Base-by-base conservation (phyloP, 2,888 invertebrate genomes). In the Alcis repandata region DNA sequence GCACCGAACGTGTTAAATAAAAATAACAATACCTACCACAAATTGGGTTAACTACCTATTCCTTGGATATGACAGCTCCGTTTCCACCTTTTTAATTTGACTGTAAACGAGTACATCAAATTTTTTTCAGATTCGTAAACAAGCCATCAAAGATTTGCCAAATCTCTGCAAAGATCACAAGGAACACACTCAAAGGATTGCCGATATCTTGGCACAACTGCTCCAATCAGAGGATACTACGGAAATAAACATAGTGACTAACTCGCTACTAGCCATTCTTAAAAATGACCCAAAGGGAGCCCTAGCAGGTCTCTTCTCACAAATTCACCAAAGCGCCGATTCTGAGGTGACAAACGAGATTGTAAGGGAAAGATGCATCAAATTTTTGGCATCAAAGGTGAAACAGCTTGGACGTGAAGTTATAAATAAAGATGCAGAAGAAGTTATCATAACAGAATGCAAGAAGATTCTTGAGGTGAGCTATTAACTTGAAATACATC, bases 91-190 rank as follows among this genome's bases (percentile, higher is more conserved):
- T 27, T 27, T n/a, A n/a, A n/a, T n/a, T n/a, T n/a, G n/a, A n/a
- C n/a, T n/a, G n/a, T n/a, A n/a, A n/a, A 41, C 15, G 6, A 15
- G 13, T n/a, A 20, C n/a, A 20, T 1, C 7, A 22, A 46, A 32
- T 32, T 15, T 15, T 2, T 78, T 70, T 1, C 83, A 98, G 98
- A 98, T 98, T 78, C 95, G 98, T 19, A 98, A 98, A 81, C 98
- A 98, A 93, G 98, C 98, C 13, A 98, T 98, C 74, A 98, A 98
- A 90, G 97, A 98, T 83, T 93, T 99, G 68, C 98, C 98, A 11
- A 94, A 95, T 45, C 92, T 99, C 64, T 98, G 98, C 82, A 97
- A 97, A 87, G 97, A 97, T 74, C 96, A 95, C 65, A 96, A 96
- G 73, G 97, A 97, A 71, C 96, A 97, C 80, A 96, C 98, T 0